Evolutionary conservation across 2,888 invertebrate genomes (phyloP).

Genomic region (Drosophila histrio): DNA sequence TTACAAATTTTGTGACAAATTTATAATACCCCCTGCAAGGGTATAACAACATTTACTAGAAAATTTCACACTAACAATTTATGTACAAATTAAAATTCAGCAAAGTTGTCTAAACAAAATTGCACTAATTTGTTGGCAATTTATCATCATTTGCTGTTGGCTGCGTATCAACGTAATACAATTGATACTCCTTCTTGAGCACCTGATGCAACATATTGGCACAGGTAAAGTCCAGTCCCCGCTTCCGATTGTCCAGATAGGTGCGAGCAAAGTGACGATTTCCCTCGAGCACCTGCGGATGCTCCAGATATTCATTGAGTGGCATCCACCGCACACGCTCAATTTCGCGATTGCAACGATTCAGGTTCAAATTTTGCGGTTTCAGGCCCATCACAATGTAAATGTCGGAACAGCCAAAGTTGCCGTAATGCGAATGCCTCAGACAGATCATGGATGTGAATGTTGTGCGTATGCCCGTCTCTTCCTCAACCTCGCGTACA

Average conservation of each 20-base stretch:
- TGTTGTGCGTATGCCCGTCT: conserved; percentile 92
- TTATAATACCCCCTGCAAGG: too few relatives aligned
- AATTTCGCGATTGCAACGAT: conserved; percentile 91
- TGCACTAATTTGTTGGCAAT: conserved; percentile 23
- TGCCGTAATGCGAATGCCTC: conserved; percentile 90
- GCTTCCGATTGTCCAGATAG: conserved; percentile 87
- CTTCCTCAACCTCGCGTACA: conserved; percentile 94
- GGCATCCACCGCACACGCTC: conserved; percentile 93
- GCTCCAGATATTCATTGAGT: conserved; percentile 88
- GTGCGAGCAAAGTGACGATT: conserved; percentile 89
- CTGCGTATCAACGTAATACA: conserved; percentile 79
- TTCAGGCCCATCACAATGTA: conserved; percentile 91
- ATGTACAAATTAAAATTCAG: conserved; percentile 16
- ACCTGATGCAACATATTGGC: conserved; percentile 84
- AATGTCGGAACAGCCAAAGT: conserved; percentile 94
- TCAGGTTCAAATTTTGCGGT: conserved; percentile 87
- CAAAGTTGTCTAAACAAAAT: neutral
- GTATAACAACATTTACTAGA: conserved; percentile 20
- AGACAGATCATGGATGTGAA: conserved; percentile 91
- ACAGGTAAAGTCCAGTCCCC: conserved; percentile 87
- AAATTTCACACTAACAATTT: conserved; percentile 14
- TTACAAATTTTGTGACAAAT: too few relatives aligned
- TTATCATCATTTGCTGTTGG: neutral
- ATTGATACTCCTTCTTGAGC: conserved; percentile 79
- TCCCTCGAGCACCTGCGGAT: conserved; percentile 90